Conservation (phyloP, 2,113 vertebrate species). For the Hystrix brachyura region DNA sequence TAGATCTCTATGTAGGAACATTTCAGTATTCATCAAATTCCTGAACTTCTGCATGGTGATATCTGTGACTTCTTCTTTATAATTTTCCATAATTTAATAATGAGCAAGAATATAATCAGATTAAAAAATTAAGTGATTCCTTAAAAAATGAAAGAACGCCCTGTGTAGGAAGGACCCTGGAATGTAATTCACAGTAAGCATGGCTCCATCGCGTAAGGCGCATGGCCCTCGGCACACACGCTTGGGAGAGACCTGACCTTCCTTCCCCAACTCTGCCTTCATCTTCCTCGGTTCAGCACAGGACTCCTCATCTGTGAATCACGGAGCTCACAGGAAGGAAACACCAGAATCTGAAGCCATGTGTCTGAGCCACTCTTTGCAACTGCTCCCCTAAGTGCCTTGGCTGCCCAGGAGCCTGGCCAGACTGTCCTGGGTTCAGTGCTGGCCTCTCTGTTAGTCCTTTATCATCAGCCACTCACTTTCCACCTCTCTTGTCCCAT, state of each 20-base stretch:
- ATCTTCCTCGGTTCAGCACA: not conserved
- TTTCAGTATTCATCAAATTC: not conserved
- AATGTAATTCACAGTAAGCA: not conserved
- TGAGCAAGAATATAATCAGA: conserved; percentile 12
- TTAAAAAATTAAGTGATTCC: not conserved
- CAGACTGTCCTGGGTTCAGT: not conserved
- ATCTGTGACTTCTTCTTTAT: conserved; percentile 16
- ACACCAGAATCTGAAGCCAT: not conserved
- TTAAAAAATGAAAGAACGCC: not conserved
- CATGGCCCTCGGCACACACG: accelerated
- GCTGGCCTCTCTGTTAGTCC: not conserved
- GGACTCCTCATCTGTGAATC: not conserved
- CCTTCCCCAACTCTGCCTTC: not conserved
- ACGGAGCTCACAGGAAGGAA: not conserved
- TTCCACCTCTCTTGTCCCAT: not conserved
- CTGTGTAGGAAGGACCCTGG: not conserved
- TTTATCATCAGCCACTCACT: not conserved
- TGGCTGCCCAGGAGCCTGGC: not conserved
- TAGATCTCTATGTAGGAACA: not conserved
- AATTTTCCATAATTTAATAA: conserved; percentile 1
- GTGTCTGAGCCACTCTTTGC: not conserved
- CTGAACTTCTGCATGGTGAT: not conserved
- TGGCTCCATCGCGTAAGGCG: accelerated
- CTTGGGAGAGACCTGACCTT: not conserved
- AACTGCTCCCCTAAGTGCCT: not conserved